Percentiles rank a stretch among this genome's conserved stretches.
These are phyloP conservation scores for Mesoclemmys tuberculata DNA, from an alignment of 2,113 vertebrate species.

Conservation along the genomic window DNA sequence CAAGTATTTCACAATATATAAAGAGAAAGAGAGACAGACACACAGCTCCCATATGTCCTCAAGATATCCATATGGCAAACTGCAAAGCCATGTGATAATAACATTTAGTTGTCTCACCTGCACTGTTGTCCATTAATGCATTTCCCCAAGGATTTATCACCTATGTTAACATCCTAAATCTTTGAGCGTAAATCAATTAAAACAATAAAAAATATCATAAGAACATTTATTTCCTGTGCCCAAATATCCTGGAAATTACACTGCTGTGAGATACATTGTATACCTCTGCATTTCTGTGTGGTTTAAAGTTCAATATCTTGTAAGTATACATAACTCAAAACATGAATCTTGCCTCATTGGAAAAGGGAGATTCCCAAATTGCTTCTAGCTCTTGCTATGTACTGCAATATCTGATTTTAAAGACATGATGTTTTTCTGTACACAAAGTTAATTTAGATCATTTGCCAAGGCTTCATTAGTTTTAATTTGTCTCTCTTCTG, in stretches of 20 bases:
- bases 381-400: background rate
- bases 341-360: background rate
- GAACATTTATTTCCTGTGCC: background rate
- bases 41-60: background rate
- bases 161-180: background rate
- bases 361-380: background rate
- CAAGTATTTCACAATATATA: background rate
- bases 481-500: background rate
- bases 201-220: background rate
- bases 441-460: background rate
- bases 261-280: background rate
- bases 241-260: background rate
- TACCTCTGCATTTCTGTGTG: background rate
- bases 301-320: background rate
- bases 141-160: background rate
- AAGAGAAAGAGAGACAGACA: background rate
- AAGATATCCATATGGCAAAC: background rate
- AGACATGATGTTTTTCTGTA: background rate
- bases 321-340: background rate
- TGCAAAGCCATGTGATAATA: background rate
- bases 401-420: background rate
- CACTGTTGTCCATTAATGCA: background rate
- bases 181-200: background rate
- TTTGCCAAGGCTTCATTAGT: background rate
- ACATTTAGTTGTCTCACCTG: background rate